phyloP scores from a whole-genome alignment of 2,113 vertebrate genomes.

The Pollimyrus isidori region DNA sequence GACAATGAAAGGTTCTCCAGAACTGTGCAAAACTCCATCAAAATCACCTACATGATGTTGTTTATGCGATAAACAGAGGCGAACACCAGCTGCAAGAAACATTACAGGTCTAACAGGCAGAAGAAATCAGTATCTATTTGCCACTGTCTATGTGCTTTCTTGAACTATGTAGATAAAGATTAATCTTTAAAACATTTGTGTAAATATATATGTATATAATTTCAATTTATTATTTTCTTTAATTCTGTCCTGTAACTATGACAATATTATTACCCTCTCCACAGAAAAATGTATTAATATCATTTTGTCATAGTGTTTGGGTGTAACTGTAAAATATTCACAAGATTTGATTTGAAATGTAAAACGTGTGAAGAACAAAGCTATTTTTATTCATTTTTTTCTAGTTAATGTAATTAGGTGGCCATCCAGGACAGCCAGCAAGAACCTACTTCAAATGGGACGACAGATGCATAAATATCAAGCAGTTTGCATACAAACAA shows the following conservation, averaged over 20 bases:
- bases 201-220: neutral
- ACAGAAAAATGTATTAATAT: conserved; percentile 3
- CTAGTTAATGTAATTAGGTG: neutral
- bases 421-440: neutral
- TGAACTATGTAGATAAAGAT: neutral
- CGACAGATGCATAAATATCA: neutral
- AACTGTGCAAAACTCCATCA: neutral
- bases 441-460: conserved; percentile 1
- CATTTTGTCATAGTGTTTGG: neutral
- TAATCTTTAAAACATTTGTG: neutral
- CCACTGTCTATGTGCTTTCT: neutral
- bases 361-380: conserved; percentile 4
- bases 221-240: neutral
- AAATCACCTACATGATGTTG: neutral
- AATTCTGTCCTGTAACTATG: neutral
- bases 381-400: neutral
- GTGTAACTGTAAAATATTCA: neutral
- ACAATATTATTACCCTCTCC: neutral
- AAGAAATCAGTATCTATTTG: neutral
- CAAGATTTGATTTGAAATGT: conserved; percentile 2
- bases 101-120: neutral
- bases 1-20: neutral
- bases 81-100: neutral
- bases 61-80: neutral
- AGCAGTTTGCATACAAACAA: conserved; percentile 5